Evolutionary conservation across 2,113 vertebrate genomes (phyloP), one percentile per base, ranked within the genome.

Genomic region (Pachyramphus minor): DNA sequence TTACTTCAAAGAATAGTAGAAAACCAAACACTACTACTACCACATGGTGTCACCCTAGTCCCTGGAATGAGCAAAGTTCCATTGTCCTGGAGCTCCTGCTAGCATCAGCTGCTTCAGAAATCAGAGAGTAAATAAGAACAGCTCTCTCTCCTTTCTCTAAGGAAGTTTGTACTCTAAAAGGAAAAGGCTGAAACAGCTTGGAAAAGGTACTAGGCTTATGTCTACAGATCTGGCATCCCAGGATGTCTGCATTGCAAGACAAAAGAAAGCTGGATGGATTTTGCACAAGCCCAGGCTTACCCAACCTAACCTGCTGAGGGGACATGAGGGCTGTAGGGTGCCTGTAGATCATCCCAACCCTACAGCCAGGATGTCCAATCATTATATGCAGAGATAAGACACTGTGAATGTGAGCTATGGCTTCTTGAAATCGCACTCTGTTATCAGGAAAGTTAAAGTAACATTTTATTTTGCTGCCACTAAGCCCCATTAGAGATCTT

Each of bases 11-110:
- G 22, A 33, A 59, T 11, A 39, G 12, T n/a, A 1, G 28, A 23
- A 20, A 16, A 6, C 21, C 33, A 39, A 33, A 20, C 33, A 16
- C 39, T 66, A 3, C 35, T 69, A 4, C 44, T 69, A 79, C 95
- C 89, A 81, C 91, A 59, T 4, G 90, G 44, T 94, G 95, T 88
- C 95, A 86, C 83, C 85, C 22, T 77, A 62, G 39, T 63, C 47
- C 73, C 31, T 50, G n/a, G 35, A 84, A 93, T 71, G 42, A 52
- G 60, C 16, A 31, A 50, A 56, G n/a, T 82, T 66, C 27, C 15
- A 10, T 75, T 44, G 11, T 69, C 11, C 22, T 69, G 45, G 33
- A 58, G 28, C 31, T 81, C 19, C 41, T 82, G 12, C 17, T 63
- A 37, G 20, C 37, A 37, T 35, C 12, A 12, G 19, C 30, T 39